phyloP scores from a whole-genome alignment of 2,888 invertebrate species.

The Pyrocoelia pectoralis region DNA sequence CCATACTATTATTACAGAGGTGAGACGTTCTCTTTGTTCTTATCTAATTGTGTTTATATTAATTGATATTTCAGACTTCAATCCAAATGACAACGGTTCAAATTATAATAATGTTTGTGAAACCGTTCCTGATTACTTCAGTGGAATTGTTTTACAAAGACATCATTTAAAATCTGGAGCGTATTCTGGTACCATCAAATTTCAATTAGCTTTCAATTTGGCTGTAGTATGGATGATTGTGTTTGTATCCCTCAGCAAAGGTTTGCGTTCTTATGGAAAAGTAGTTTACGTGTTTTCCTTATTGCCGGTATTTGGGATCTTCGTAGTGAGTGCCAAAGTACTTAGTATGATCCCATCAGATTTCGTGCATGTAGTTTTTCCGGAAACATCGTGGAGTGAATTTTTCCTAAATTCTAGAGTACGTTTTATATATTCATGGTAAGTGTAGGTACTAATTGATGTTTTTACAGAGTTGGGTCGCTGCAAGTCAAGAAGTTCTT shows the following conservation, averaged over 20 bases:
- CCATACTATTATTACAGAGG: slow-evolving; percentile 75
- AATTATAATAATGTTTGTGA: slow-evolving; percentile 70
- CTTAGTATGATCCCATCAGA: slow-evolving; percentile 76
- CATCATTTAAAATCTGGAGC: slow-evolving; percentile 55
- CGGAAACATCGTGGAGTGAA: slow-evolving; percentile 83
- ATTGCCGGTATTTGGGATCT: slow-evolving; percentile 78
- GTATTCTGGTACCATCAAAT: slow-evolving; percentile 73
- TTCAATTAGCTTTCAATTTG: slow-evolving; percentile 89
- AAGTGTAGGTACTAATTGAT: not conserved
- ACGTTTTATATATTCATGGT: slow-evolving; percentile 49
- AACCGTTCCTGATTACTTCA: slow-evolving; percentile 86
- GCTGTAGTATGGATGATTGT: slow-evolving; percentile 91
- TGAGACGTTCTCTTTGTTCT: slow-evolving; percentile 59
- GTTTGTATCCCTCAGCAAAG: slow-evolving; percentile 87
- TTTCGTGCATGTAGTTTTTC: slow-evolving; percentile 74
- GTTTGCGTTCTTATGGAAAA: slow-evolving; percentile 84
- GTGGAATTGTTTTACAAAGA: slow-evolving; percentile 82
- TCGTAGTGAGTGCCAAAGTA: slow-evolving; percentile 77
- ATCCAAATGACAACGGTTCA: slow-evolving; percentile 52
- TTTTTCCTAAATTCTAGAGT: slow-evolving; percentile 86
- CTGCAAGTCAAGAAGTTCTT: slow-evolving; percentile 88
- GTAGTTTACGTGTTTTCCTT: slow-evolving; percentile 82
- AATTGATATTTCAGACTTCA: slow-evolving; percentile 45
- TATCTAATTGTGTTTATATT: not conserved
- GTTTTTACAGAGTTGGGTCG: slow-evolving; percentile 80